A percentile compares a stretch with the other conserved stretches of the same genome.
Conservation (phyloP, 2,888 invertebrate species). For the Agrotis exclamationis region DNA sequence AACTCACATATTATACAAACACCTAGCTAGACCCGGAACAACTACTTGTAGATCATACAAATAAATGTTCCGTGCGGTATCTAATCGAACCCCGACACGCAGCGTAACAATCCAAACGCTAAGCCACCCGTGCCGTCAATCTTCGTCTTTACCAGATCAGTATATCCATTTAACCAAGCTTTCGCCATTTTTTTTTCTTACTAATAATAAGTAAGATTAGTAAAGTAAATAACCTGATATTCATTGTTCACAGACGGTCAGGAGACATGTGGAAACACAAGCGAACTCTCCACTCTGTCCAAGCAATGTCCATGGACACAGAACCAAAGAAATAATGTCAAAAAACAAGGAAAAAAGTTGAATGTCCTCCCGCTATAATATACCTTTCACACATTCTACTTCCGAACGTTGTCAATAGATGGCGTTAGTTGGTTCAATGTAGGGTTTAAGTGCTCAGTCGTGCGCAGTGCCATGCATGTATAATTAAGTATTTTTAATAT, state of each 20-base stretch:
- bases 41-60: too few species aligned
- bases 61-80: too few species aligned
- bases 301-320: slow-evolving; percentile 63
- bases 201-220: too few species aligned
- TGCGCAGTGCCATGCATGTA: slow-evolving; percentile 38
- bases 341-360: slow-evolving; percentile 4
- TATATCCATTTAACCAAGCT: too few species aligned
- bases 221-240: too few species aligned
- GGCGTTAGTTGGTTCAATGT: slow-evolving; percentile 50
- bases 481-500: slow-evolving; percentile 24
- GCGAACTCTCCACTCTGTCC: slow-evolving; percentile 85
- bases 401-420: slow-evolving; percentile 49
- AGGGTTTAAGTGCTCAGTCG: slow-evolving; percentile 14
- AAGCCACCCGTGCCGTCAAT: too few species aligned
- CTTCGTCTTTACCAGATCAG: too few species aligned
- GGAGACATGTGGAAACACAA: slow-evolving; percentile 90
- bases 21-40: too few species aligned
- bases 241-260: slow-evolving; percentile 78
- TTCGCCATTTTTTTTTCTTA: too few species aligned
- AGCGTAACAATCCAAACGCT: too few species aligned
- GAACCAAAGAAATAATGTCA: slow-evolving; percentile 55
- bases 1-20: too few species aligned
- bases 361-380: slow-evolving; percentile 20
- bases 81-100: too few species aligned
- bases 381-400: neutral